Percentiles rank a stretch among this genome's conserved stretches.
Conservation (phyloP, 2,888 invertebrate species). For the Disparrhopalites patrizii region DNA sequence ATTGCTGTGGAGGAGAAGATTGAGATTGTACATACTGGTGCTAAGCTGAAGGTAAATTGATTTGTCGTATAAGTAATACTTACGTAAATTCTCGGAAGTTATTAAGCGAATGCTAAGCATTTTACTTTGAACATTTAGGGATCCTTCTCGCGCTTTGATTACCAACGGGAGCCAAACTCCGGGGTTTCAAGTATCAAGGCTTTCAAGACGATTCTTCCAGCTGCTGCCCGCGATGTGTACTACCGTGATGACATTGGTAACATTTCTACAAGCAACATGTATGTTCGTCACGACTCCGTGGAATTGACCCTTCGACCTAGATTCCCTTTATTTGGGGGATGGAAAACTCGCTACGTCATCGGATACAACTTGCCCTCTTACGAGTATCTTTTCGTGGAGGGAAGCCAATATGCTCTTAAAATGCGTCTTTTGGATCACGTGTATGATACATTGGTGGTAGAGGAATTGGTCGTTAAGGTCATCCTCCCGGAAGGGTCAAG, state of each 20-base stretch:
- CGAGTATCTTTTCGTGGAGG: conserved; percentile 78
- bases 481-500: conserved; percentile 90
- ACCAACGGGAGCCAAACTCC: conserved; percentile 85
- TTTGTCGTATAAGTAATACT: not conserved
- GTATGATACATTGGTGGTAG: conserved; percentile 93
- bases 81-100: not conserved
- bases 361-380: conserved; percentile 98
- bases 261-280: conserved; percentile 94
- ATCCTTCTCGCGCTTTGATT: conserved; percentile 95
- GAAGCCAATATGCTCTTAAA: conserved; percentile 71
- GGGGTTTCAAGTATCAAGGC: conserved; percentile 84
- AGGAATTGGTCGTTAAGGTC: conserved; percentile 79
- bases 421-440: conserved; percentile 96
- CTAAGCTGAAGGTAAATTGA: conserved; percentile 67
- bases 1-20: conserved; percentile 94
- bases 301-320: conserved; percentile 93
- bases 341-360: conserved; percentile 94
- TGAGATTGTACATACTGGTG: conserved; percentile 88
- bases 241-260: conserved; percentile 98
- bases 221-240: conserved; percentile 91
- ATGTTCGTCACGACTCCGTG: conserved; percentile 81
- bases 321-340: conserved; percentile 97
- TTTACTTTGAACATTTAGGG: conserved; percentile 54
- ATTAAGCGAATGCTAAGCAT: not conserved
- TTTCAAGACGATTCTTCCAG: conserved; percentile 71